Evolutionary conservation across 2,113 vertebrate species (phyloP).

Genomic region (Sinocyclocheilus rhinocerous): DNA sequence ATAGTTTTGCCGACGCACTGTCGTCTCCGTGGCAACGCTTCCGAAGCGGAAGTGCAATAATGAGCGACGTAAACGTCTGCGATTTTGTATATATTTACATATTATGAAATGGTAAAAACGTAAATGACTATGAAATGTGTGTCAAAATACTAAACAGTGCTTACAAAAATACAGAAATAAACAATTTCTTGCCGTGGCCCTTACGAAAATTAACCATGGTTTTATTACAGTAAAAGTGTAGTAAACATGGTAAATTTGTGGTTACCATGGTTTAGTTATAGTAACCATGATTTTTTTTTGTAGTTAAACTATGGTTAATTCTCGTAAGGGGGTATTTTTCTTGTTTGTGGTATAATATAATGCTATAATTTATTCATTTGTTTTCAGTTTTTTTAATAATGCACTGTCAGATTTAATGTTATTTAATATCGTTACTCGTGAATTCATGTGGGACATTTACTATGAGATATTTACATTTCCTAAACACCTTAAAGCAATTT

Average conservation of each 20-base stretch:
- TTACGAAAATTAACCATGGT: too few relatives aligned
- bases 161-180: not conserved
- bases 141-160: not conserved
- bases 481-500: not conserved
- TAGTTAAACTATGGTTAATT: too few relatives aligned
- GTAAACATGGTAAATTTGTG: not conserved
- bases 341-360: not conserved
- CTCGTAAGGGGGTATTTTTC: not conserved
- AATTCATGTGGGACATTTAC: not conserved
- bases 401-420: not conserved
- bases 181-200: too few relatives aligned
- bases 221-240: not conserved
- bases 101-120: not conserved
- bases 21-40: constrained; percentile 64
- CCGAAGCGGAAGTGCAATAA: not conserved
- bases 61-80: not conserved
- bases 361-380: not conserved
- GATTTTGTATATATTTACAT: not conserved
- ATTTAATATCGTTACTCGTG: not conserved
- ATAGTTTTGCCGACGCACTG: constrained; percentile 59
- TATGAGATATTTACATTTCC: not conserved
- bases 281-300: too few relatives aligned
- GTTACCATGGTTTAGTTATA: too few relatives aligned
- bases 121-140: not conserved
- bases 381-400: too few relatives aligned